A percentile compares a stretch with the other conserved stretches of the same genome.
These are phyloP conservation scores for Bothrops jararaca DNA, from an alignment of 2,113 vertebrate species.

Conservation along the genomic window DNA sequence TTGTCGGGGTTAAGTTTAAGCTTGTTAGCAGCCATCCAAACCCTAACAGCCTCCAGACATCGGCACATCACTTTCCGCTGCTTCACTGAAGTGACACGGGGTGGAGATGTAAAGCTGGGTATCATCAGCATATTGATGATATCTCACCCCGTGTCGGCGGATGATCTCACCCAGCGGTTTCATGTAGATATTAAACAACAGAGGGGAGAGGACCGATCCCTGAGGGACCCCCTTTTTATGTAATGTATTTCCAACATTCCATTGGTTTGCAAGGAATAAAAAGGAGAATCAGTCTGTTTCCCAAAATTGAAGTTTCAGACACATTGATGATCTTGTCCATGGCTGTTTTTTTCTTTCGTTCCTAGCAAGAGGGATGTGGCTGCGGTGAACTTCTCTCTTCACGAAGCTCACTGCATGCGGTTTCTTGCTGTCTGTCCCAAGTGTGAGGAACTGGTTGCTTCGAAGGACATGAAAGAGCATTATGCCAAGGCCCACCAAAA, in stretches of 20 bases:
- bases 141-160: too few relatives aligned
- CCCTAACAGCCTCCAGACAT: too few relatives aligned
- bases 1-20: too few relatives aligned
- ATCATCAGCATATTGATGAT: too few relatives aligned
- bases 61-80: too few relatives aligned
- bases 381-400: slow-evolving; percentile 72
- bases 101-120: too few relatives aligned
- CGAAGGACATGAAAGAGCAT: slow-evolving; percentile 67
- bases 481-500: slow-evolving; percentile 59
- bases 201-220: too few relatives aligned
- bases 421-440: slow-evolving; percentile 73
- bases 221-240: too few relatives aligned
- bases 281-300: neutral
- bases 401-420: slow-evolving; percentile 75
- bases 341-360: neutral
- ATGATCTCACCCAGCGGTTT: too few relatives aligned
- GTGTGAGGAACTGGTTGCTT: slow-evolving; percentile 68
- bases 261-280: neutral
- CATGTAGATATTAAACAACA: too few relatives aligned
- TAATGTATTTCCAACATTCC: neutral
- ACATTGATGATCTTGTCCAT: neutral
- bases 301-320: neutral
- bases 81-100: too few relatives aligned
- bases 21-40: too few relatives aligned
- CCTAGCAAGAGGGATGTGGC: slow-evolving; percentile 72